Base-by-base conservation (phyloP, 1,140 invertebrate species). In the Nephotettix cincticeps region DNA sequence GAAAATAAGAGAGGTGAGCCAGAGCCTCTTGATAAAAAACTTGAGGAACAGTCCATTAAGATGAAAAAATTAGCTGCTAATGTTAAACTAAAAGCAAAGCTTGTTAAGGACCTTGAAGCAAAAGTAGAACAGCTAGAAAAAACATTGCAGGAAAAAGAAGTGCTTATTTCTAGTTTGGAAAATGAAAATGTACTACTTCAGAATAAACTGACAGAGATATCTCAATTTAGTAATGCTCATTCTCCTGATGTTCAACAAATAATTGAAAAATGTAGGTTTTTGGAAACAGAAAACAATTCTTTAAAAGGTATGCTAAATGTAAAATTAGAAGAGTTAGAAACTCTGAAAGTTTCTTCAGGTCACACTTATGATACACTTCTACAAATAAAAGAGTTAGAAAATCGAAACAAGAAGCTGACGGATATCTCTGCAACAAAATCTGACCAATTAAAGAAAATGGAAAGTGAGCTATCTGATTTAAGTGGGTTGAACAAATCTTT, bases 11-110 rank as follows among this genome's bases (percentile, higher is more conserved):
- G 36, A 2, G 30, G 23, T 28, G 68, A 9, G 25, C 17, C 17
- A 30, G 29, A 40, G 13, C 11, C 32, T 1, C 45, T 21, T 29
- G 25, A 51, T 1, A 67, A 67, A 56, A 56, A 75, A 68, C 9
- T 68, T 74, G 1, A 77, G 79, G 51, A 65, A 68, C 1, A 81
- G 80, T 65, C 76, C 88, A 27, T 92, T 65, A 92, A 92, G 79
- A 85, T 93, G 78, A 92, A 92, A 75, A 91, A 91, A 73, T 87
- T 90, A 73, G 90, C 90, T 1, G 82, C 88, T 0, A 91, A 87
- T 75, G 81, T 92, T 9, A 93, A 93, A 77, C 91, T 91, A 74
- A 91, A 91, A 77, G 81, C 84, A 0, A 73, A 82, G 21, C 80
- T 86, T 54, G 88, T 86, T 65, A 82, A 85, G 56, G 89, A 91